Percentiles rank a stretch among this genome's conserved stretches.
Conservation (phyloP, 2,113 vertebrate genomes). For the Mesoclemmys tuberculata region DNA sequence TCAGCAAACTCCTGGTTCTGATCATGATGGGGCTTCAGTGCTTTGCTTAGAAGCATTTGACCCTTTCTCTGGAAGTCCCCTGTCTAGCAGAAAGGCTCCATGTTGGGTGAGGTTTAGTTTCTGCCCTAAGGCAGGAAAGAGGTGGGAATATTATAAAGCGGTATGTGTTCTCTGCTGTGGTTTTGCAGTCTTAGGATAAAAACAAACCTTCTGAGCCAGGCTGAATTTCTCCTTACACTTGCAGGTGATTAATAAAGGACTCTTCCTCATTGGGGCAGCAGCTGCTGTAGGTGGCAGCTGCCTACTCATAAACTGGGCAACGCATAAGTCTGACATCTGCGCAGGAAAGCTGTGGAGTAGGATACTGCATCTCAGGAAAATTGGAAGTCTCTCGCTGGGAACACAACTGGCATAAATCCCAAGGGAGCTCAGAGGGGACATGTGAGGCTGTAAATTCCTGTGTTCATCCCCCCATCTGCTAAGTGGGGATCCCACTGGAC, state of each 20-base stretch:
- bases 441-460: not conserved
- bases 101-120: not conserved
- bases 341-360: slow-evolving; percentile 74
- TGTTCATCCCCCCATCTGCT: too few species aligned
- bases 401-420: not conserved
- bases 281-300: slow-evolving; percentile 70
- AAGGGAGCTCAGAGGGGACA: not conserved
- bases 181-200: not conserved
- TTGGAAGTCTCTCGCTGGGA: slow-evolving; percentile 18
- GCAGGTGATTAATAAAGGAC: slow-evolving; percentile 84
- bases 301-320: slow-evolving; percentile 75
- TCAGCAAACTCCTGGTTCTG: not conserved
- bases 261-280: slow-evolving; percentile 74
- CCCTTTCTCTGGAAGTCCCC: not conserved
- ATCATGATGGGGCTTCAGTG: not conserved
- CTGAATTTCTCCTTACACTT: slow-evolving; percentile 35
- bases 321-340: slow-evolving; percentile 37
- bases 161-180: not conserved
- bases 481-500: too few species aligned
- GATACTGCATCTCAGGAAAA: slow-evolving; percentile 55
- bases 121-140: not conserved
- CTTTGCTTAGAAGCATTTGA: not conserved
- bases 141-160: not conserved
- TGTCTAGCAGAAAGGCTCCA: not conserved
- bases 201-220: not conserved